phyloP scores from a whole-genome alignment of 2,113 vertebrate genomes.

The Pandion haliaetus region DNA sequence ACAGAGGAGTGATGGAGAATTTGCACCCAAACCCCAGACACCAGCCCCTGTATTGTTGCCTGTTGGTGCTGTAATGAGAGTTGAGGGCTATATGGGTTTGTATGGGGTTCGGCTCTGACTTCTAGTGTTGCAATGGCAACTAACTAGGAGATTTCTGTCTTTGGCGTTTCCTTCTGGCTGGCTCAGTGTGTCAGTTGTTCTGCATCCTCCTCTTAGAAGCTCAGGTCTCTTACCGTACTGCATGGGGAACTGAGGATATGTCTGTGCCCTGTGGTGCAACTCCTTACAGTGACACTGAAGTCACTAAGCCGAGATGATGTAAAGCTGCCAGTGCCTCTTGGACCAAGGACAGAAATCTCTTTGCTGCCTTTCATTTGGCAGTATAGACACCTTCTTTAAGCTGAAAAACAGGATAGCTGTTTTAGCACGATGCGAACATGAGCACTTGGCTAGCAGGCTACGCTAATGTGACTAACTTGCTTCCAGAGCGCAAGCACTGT shows the following conservation, averaged over 20 bases:
- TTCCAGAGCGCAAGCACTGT: not conserved
- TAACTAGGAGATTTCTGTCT: not conserved
- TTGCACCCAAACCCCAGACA: not conserved
- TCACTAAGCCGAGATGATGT: not conserved
- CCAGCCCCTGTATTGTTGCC: not conserved
- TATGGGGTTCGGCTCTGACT: not conserved
- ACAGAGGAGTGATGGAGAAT: not conserved
- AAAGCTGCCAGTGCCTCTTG: not conserved
- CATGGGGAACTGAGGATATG: not conserved
- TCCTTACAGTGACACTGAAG: not conserved
- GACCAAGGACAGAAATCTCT: not conserved
- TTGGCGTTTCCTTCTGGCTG: slow-evolving; percentile 8
- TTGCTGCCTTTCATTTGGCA: not conserved
- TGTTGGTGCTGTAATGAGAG: not conserved
- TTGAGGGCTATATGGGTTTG: not conserved
- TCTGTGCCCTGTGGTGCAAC: not conserved
- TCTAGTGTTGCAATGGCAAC: not conserved
- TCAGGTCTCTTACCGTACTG: not conserved
- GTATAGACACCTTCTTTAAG: not conserved
- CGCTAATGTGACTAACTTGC: not conserved
- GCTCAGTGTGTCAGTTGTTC: not conserved
- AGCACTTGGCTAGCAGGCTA: not conserved
- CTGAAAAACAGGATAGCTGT: not conserved
- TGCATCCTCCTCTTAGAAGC: not conserved
- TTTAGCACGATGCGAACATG: not conserved